Evolutionary conservation across 2,113 vertebrate species (phyloP).

Genomic region (Calypte anna): DNA sequence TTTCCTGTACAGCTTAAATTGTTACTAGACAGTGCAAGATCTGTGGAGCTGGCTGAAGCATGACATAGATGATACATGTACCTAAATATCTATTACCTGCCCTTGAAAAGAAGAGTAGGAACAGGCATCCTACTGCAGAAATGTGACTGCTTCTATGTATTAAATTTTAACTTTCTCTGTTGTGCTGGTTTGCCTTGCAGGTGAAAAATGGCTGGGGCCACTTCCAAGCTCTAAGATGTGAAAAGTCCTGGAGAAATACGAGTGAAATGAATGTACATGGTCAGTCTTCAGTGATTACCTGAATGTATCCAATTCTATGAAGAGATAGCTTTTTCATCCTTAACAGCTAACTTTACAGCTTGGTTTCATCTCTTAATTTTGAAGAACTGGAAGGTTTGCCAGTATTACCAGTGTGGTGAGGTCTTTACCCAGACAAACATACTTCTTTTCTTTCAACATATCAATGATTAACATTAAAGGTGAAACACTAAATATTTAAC

Average conservation of each 20-base stretch:
- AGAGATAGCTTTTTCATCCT: neutral
- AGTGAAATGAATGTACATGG: neutral
- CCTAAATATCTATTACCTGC: neutral
- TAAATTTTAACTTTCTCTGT: neutral
- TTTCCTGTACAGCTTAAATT: neutral
- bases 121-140: neutral
- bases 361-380: neutral
- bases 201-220: slow-evolving; percentile 81
- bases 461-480: neutral
- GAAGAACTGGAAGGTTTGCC: neutral
- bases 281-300: neutral
- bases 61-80: neutral
- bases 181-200: slow-evolving; percentile 56
- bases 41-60: neutral
- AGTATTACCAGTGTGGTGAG: neutral
- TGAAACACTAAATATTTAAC: neutral
- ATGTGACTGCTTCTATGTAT: neutral
- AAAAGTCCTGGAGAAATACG: neutral
- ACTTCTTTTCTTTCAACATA: neutral
- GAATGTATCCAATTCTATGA: neutral
- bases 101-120: neutral
- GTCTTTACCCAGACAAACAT: neutral
- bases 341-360: neutral
- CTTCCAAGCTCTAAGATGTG: slow-evolving; percentile 55
- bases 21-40: neutral